Conservation (phyloP, 2,113 vertebrate genomes). For the Amphilophus citrinellus region DNA sequence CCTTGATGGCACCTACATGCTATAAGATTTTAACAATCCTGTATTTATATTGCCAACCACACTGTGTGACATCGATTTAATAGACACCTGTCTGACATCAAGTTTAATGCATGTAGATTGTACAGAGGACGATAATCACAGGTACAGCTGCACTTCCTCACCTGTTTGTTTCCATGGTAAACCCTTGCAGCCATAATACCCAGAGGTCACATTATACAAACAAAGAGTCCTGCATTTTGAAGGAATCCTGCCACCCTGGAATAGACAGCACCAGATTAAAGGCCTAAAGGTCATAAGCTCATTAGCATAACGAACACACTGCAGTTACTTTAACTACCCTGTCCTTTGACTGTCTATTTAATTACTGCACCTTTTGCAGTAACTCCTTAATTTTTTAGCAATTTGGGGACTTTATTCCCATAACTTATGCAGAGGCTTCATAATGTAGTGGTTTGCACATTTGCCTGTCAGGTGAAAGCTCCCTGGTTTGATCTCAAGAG, state of each 20-base stretch:
- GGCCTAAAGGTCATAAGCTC: neutral
- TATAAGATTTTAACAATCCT: too few relatives aligned
- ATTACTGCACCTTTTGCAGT: neutral
- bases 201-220: neutral
- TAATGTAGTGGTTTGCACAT: neutral
- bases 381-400: neutral
- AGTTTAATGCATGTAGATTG: neutral
- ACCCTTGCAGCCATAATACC: neutral
- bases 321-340: neutral
- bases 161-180: neutral
- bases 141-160: neutral
- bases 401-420: neutral
- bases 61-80: too few relatives aligned
- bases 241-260: neutral
- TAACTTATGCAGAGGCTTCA: neutral
- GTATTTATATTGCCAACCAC: too few relatives aligned
- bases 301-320: neutral
- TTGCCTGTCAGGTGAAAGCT: neutral
- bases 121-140: neutral
- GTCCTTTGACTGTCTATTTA: neutral
- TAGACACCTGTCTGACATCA: too few relatives aligned
- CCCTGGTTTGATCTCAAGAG: neutral
- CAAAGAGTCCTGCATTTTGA: neutral
- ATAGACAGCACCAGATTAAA: neutral
- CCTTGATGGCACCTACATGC: too few relatives aligned